Base-by-base conservation (phyloP, 2,113 vertebrate genomes). In the Naja naja region DNA sequence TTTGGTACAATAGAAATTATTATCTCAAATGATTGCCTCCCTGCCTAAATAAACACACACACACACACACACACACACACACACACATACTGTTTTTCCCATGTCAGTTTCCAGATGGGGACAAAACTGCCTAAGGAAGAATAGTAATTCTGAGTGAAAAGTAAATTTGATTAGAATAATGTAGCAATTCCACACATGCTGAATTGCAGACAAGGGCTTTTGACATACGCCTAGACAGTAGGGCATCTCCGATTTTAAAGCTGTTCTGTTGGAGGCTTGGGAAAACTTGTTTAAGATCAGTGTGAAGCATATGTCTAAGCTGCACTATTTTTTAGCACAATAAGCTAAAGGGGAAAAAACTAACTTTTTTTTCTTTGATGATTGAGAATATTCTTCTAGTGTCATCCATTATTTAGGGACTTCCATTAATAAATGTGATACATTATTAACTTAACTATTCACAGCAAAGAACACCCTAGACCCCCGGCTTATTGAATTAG, bases 221-320 rank as follows among this genome's bases (percentile, higher is more conserved):
- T 94, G 96, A 93, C 96, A 95, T 95, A 95, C 94, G 94, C 0
- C 12, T 49, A 87, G 97, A 52, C 95, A 92, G 96, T 81, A 81
- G 97, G 96, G 87, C 94, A 85, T 88, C 94, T 93, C 92, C 88
- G 90, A 47, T 90, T 88, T 92, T 27, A 4, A 43, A 93, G 86
- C 90, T 88, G 87, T 85, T 94, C 90, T 93, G 54, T 85, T 94
- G 53, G 22, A 87, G 74, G 69, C 14, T 74, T n/a, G n/a, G 69
- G 90, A 89, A 52, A 18, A 22, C 30, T 25, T 89, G 34, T 93
- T 89, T 94, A 90, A 93, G 89, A 87, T 93, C 89, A 87, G 58
- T 16, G 6, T 34, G 74, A 53, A 25, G 22, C 49, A 34, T 20
- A 27, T 55, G 53, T 85, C 69, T 54, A 45, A 90, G 25, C 88